Percentiles rank a stretch among this genome's conserved stretches.
Evolutionary conservation across 2,888 invertebrate species (phyloP).

Genomic region (Campaea margaritaria): DNA sequence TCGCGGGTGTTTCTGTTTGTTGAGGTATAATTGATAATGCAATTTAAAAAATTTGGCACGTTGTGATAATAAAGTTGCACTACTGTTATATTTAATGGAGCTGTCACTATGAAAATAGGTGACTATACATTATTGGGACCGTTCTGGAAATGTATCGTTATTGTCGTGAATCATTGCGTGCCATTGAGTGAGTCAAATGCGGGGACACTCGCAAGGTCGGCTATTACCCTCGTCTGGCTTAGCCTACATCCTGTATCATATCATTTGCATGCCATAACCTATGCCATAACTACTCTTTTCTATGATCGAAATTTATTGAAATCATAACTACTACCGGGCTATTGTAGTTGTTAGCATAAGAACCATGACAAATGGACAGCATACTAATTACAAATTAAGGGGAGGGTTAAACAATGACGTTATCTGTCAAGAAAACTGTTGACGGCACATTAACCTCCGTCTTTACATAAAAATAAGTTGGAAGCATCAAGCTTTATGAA

Average conservation of each 20-base stretch:
- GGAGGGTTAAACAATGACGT: too few species aligned
- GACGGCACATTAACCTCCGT: too few species aligned
- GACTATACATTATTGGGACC: neutral
- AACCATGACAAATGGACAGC: too few species aligned
- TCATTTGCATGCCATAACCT: constrained; percentile 5
- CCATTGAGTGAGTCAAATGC: constrained; percentile 56
- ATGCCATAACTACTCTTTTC: constrained; percentile 1
- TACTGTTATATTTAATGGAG: too few species aligned
- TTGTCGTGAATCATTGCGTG: constrained; percentile 57
- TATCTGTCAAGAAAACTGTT: too few species aligned
- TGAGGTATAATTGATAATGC: too few species aligned
- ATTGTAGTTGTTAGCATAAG: too few species aligned
- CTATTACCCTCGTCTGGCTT: constrained; percentile 51
- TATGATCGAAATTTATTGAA: constrained; percentile 6
- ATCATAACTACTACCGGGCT: neutral
- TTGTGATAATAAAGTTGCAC: too few species aligned
- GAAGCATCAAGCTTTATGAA: too few species aligned
- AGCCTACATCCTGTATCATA: constrained; percentile 26
- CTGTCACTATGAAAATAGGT: constrained; percentile 9
- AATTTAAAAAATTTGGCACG: too few species aligned
- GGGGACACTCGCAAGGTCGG: constrained; percentile 76
- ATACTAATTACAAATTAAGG: too few species aligned
- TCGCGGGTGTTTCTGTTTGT: neutral
- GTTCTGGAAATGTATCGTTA: constrained; percentile 25
- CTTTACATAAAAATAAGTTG: too few species aligned